Percentiles rank a stretch among this genome's conserved stretches.
These are phyloP conservation scores for Phymanthus crucifer DNA, from an alignment of 92 coral and sea anemone genomes.

Conservation along the genomic window DNA sequence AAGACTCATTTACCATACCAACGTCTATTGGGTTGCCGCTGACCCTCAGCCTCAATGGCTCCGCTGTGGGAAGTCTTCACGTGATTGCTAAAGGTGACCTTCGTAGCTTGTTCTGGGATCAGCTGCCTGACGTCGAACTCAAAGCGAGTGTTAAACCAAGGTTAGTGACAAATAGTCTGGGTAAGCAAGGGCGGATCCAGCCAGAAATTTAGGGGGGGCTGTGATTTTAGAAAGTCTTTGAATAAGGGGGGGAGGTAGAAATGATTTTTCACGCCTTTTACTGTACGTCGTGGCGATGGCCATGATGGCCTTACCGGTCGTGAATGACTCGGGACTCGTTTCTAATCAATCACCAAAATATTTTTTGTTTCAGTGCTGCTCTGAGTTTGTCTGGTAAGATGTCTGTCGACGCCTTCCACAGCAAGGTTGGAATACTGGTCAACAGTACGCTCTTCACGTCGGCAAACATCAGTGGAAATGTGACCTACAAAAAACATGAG, in stretches of 20 bases:
- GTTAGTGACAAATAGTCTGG: slow-evolving; percentile 38
- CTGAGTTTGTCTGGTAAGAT: slow-evolving; percentile 50
- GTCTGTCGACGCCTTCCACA: slow-evolving; percentile 58
- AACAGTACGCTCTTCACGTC: slow-evolving; percentile 59
- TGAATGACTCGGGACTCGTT: no score
- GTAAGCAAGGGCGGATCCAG: no score
- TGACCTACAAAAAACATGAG: slow-evolving; percentile 52
- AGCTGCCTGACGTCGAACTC: slow-evolving; percentile 18
- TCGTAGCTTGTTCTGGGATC: slow-evolving; percentile 49
- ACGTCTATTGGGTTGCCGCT: slow-evolving; percentile 69
- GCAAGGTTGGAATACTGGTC: slow-evolving; percentile 51
- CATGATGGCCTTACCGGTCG: no score
- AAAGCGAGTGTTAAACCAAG: slow-evolving; percentile 61
- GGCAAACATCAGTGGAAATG: slow-evolving; percentile 58
- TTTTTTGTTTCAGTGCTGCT: slow-evolving; percentile 39
- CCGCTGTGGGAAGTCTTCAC: slow-evolving; percentile 49
- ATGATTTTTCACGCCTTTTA: no score
- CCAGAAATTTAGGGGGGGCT: no score
- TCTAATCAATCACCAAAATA: no score
- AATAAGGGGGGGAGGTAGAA: no score
- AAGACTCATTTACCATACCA: slow-evolving; percentile 51
- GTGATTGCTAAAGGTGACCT: slow-evolving; percentile 64
- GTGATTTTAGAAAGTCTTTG: no score
- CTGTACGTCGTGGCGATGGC: no score
- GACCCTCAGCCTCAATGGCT: slow-evolving; percentile 60